A percentile compares a stretch with the other conserved stretches of the same genome.
phyloP scores from a whole-genome alignment of 2,797 vertebrate genomes.

The Tapirus indicus region DNA sequence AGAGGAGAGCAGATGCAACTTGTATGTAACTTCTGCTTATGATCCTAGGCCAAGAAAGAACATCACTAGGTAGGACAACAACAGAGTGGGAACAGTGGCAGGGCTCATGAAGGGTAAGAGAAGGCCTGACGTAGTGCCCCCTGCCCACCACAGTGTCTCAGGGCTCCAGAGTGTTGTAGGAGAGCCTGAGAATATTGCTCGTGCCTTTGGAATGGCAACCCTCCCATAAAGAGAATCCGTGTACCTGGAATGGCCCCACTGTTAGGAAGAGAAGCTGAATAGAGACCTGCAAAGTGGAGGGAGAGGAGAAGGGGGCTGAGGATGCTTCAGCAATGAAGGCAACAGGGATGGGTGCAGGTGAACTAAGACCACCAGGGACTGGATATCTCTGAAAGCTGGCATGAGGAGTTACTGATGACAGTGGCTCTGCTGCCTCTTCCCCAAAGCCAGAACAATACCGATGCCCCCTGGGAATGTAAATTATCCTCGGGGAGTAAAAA shows the following conservation, averaged over 20 bases:
- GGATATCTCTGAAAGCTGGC: neutral
- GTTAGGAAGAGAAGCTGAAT: neutral
- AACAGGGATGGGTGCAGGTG: no score
- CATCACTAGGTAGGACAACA: neutral
- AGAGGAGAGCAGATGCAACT: no score
- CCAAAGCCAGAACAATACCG: neutral
- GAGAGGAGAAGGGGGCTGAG: neutral
- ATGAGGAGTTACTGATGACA: neutral
- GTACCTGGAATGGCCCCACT: accelerated
- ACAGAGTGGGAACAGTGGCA: neutral
- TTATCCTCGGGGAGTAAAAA: neutral
- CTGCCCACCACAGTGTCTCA: neutral
- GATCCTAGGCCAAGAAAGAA: neutral
- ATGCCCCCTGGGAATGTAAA: neutral
- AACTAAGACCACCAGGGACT: accelerated
- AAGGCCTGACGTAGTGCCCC: neutral
- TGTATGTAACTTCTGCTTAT: neutral
- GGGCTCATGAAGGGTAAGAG: neutral
- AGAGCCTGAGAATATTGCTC: neutral
- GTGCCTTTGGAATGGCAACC: neutral
- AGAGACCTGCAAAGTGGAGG: neutral
- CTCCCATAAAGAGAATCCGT: no score
- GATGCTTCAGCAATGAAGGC: no score
- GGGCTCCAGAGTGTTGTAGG: neutral
- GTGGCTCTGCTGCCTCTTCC: neutral